Evolutionary conservation across 92 coral and sea anemone genomes (phyloP), one percentile per base, ranked within the genome.

Genomic region (Zoanthus gigantus): DNA sequence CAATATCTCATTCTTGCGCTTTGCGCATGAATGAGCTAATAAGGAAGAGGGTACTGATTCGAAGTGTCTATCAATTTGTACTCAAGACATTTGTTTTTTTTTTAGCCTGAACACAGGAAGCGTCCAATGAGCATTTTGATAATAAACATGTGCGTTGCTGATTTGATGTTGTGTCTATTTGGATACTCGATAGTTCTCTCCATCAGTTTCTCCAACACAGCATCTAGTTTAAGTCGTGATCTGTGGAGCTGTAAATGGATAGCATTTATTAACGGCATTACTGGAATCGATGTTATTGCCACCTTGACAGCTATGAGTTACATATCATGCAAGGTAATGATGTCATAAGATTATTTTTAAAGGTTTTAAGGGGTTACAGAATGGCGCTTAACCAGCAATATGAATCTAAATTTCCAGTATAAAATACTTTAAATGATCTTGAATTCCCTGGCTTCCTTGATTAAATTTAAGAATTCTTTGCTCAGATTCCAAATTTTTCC

Each of bases 201-300:
- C n/a, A 50, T 52, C 81, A 76, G 23, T 65, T 12, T 68, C 45
- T 7, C 8, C 74, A 8, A 3, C 72, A 17, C 18, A 66, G 72
- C 18, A 30, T 1, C 74, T 8, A 68, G n/a, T 15, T 18, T 29
- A 9, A 7, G 16, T 42, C 44, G 46, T 3, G 13, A 45, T 18
- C 53, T 32, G 28, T 76, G 81, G 81, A 5, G 9, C 13, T 76
- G 81, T 54, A 52, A 15, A 31, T 76, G 81, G 81, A 4, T 76
- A 65, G 81, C 81, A 6, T 76, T 53, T 53, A 53, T 76, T 31
- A 76, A 76, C 46, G 52, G 66, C 53, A 23, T 76, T 61, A 76
- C 81, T 47, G 94, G 94, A 16, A 89, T 92, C 37, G 76, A 92
- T 15, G 85, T 78, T 58, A 84, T 92, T 52, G 78, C 58, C 10